These are phyloP conservation scores for Aricia agestis DNA, from an alignment of 1,140 invertebrate species.

Conservation along the genomic window DNA sequence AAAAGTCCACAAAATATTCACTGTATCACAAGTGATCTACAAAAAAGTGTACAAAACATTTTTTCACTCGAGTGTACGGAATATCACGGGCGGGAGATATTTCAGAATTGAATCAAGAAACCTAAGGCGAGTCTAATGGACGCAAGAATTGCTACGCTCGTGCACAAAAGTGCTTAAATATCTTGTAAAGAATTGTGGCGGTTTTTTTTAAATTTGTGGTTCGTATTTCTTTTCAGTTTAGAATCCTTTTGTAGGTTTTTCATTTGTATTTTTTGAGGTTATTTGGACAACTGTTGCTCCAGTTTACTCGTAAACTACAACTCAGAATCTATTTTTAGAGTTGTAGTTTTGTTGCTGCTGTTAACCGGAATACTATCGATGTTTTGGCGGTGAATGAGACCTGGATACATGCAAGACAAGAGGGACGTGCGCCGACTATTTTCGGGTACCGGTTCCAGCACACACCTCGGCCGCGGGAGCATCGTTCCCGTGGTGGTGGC, in stretches of 20 bases:
- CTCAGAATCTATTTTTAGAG: too few relatives aligned
- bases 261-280: too few relatives aligned
- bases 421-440: conserved; percentile 9
- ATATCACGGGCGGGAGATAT: conserved; percentile 8
- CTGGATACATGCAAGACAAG: conserved; percentile 6
- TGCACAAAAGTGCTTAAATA: neutral
- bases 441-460: neutral
- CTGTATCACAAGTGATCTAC: neutral
- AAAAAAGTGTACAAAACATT: neutral
- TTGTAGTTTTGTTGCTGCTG: neutral
- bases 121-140: conserved; percentile 23
- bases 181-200: too few relatives aligned
- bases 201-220: too few relatives aligned
- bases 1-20: too few relatives aligned
- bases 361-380: neutral
- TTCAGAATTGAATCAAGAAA: conserved; percentile 24
- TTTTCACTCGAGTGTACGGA: neutral
- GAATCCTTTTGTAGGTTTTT: too few relatives aligned
- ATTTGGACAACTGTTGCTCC: too few relatives aligned
- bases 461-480: neutral
- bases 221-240: too few relatives aligned
- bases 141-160: conserved; percentile 24
- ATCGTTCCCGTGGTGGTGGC: neutral
- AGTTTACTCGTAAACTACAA: too few relatives aligned
- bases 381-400: conserved; percentile 15